A percentile compares a stretch with the other conserved stretches of the same genome.
These are phyloP conservation scores for Brachirus orientalis DNA, from an alignment of 2,113 vertebrate species.

Conservation along the genomic window DNA sequence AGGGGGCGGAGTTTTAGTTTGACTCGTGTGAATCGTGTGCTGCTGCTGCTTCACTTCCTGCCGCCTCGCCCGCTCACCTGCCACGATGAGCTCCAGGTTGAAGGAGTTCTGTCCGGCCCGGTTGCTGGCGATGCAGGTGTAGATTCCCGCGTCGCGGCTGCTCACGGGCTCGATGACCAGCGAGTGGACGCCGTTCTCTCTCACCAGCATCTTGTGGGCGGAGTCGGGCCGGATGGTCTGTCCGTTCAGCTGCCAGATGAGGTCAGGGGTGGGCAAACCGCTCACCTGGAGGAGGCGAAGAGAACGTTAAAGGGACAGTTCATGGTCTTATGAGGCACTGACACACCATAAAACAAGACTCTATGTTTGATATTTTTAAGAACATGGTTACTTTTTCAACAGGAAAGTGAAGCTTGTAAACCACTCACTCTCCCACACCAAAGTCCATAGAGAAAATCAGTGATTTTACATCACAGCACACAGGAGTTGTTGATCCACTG, in stretches of 20 bases:
- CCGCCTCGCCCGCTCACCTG: conserved; percentile 88
- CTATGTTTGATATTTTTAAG: too few relatives aligned
- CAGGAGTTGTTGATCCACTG: too few relatives aligned
- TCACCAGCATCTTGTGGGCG: conserved; percentile 95
- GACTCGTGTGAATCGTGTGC: background rate
- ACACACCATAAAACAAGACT: too few relatives aligned
- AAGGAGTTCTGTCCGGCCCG: conserved; percentile 96
- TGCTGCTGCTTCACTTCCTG: background rate
- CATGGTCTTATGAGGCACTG: too few relatives aligned
- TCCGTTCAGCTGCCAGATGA: conserved; percentile 95
- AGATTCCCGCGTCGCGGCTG: conserved; percentile 92
- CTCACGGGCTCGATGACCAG: conserved; percentile 94
- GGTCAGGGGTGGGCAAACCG: conserved; percentile 93
- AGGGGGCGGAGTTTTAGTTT: background rate
- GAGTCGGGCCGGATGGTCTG: conserved; percentile 91
- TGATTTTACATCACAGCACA: too few relatives aligned
- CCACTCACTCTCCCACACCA: too few relatives aligned
- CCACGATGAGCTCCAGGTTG: conserved; percentile 95
- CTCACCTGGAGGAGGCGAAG: conserved; percentile 85
- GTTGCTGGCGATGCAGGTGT: conserved; percentile 95
- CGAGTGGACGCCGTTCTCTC: conserved; percentile 97
- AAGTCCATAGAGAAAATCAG: too few relatives aligned
- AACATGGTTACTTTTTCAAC: too few relatives aligned
- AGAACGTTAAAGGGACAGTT: background rate
- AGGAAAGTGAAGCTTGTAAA: too few relatives aligned